phyloP scores from a whole-genome alignment of 1,140 invertebrate species.

The Prorops nasuta region DNA sequence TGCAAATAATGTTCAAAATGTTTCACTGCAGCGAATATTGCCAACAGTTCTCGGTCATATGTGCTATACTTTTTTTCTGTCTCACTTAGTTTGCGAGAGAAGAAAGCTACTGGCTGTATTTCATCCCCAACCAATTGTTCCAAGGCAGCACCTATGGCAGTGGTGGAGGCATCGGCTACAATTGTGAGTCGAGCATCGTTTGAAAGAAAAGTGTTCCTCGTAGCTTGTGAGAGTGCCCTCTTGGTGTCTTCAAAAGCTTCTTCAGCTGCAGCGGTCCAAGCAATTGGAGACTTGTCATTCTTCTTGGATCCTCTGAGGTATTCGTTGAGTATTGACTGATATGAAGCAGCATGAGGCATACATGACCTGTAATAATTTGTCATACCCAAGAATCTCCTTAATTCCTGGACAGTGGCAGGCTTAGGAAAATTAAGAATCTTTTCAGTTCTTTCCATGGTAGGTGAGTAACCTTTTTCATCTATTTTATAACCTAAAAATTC shows the following conservation, averaged over 20 bases:
- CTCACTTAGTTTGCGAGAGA: constrained; percentile 13
- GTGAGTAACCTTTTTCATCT: not conserved
- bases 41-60: constrained; percentile 28
- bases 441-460: constrained; percentile 18
- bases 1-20: constrained; percentile 5
- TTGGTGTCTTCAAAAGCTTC: constrained; percentile 30
- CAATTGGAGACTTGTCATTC: constrained; percentile 18
- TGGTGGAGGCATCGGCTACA: not conserved
- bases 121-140: constrained; percentile 7
- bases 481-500: not conserved
- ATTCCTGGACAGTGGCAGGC: constrained; percentile 14
- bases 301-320: constrained; percentile 20
- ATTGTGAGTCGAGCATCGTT: not conserved
- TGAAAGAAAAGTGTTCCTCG: not conserved
- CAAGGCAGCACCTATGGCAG: constrained; percentile 10
- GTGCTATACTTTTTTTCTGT: constrained; percentile 6
- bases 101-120: constrained; percentile 24
- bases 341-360: constrained; percentile 8
- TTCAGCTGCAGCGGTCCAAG: constrained; percentile 5
- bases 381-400: constrained; percentile 9
- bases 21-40: constrained; percentile 12
- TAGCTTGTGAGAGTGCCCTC: not conserved
- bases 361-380: constrained; percentile 10
- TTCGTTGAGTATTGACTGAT: constrained; percentile 19
- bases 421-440: constrained; percentile 27